Percentiles rank a stretch among this genome's conserved stretches.
phyloP scores from a whole-genome alignment of 2,888 invertebrate genomes.

The Heteromyza rotundicornis region DNA sequence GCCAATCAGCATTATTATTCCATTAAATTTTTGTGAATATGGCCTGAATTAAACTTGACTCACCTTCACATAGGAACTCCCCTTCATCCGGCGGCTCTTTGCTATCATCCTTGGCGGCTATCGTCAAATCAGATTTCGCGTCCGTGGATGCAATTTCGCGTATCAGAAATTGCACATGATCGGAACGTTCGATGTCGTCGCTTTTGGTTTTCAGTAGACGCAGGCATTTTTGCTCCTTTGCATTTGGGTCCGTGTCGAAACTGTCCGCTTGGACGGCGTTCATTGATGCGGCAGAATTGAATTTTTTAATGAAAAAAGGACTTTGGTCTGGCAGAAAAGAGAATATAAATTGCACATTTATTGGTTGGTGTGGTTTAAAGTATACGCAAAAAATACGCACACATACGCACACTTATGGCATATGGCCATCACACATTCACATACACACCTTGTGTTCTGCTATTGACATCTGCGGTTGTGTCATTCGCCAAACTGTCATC shows the following conservation, averaged over 20 bases:
- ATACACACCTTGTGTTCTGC: slow-evolving; percentile 20
- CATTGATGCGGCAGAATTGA: slow-evolving; percentile 32
- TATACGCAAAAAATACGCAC: neutral
- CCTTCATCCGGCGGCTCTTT: slow-evolving; percentile 58
- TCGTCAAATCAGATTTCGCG: slow-evolving; percentile 66
- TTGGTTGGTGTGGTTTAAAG: neutral
- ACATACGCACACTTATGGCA: neutral
- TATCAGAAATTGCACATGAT: slow-evolving; percentile 92
- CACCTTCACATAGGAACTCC: slow-evolving; percentile 61
- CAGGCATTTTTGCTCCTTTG: slow-evolving; percentile 56
- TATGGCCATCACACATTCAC: neutral
- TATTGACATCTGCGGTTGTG: slow-evolving; percentile 16
- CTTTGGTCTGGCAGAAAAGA: slow-evolving; percentile 30
- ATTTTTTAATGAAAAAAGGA: slow-evolving; percentile 36
- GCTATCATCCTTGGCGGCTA: slow-evolving; percentile 47
- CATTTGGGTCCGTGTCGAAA: slow-evolving; percentile 51
- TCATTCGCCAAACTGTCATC: slow-evolving; percentile 31
- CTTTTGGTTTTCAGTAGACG: slow-evolving; percentile 60
- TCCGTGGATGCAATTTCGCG: slow-evolving; percentile 74
- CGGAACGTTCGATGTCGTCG: slow-evolving; percentile 67
- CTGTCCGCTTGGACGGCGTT: slow-evolving; percentile 39
- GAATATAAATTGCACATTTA: neutral
- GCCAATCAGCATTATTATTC: no score
- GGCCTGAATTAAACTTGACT: slow-evolving; percentile 19
- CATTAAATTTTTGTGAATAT: no score